Evolutionary conservation across 1,140 invertebrate species (phyloP).

Genomic region (Harpegnathos saltator): DNA sequence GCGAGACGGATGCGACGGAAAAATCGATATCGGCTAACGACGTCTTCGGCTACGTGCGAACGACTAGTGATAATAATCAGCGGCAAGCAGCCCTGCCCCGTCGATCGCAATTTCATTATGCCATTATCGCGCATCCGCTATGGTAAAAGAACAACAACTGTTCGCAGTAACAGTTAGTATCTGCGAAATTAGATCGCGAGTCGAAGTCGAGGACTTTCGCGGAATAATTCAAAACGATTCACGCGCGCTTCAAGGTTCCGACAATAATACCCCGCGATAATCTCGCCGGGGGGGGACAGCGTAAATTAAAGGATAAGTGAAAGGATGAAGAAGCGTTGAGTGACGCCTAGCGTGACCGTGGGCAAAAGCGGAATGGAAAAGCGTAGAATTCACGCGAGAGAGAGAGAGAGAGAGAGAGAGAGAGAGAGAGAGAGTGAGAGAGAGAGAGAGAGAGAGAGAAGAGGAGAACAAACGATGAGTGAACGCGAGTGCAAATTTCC

Average conservation of each 20-base stretch:
- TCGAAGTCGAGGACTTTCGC: not conserved
- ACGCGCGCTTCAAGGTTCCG: not conserved
- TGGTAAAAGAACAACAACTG: not conserved
- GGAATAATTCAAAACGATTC: not conserved
- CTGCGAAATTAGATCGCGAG: not conserved
- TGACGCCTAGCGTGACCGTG: conserved; percentile 26
- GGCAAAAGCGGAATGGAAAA: not conserved
- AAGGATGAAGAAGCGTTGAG: conserved; percentile 29
- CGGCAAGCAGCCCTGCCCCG: not conserved
- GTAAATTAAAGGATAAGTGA: conserved; percentile 22
- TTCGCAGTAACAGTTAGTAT: not conserved
- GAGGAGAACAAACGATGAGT: conserved; percentile 1
- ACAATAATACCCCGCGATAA: not conserved
- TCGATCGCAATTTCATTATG: conserved; percentile 21
- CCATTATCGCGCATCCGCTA: not conserved
- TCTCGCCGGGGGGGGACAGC: not conserved
- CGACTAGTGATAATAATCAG: conserved; percentile 42
- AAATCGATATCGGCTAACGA: conserved; percentile 68
- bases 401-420: too few relatives aligned
- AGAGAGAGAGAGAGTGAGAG: too few relatives aligned
- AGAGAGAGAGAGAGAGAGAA: too few relatives aligned
- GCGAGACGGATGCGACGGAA: conserved; percentile 14
- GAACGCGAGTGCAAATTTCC: not conserved
- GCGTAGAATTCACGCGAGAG: not conserved
- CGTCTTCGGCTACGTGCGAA: conserved; percentile 27